Conservation (phyloP, 1,140 invertebrate genomes). For the Druon quercuslanigerum region DNA sequence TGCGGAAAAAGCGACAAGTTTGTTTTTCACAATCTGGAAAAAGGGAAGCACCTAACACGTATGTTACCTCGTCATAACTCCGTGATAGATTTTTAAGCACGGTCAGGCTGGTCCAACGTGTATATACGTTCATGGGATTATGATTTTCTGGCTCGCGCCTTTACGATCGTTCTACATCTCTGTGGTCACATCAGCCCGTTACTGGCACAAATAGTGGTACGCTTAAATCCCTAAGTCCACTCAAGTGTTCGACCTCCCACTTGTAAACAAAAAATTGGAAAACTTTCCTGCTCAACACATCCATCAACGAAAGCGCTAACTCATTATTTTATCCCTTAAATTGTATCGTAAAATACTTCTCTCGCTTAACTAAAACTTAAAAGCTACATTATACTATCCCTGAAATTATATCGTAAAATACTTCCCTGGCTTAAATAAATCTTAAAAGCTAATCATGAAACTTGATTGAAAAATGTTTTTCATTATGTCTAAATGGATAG, state of each 20-base stretch:
- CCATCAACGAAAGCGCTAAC: slow-evolving; percentile 1
- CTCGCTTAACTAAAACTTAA: slow-evolving; percentile 5
- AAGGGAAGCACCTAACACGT: slow-evolving; percentile 17
- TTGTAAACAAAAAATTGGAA: not conserved
- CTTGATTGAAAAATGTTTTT: not conserved
- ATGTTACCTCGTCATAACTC: slow-evolving; percentile 52
- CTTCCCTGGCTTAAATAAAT: slow-evolving; percentile 6
- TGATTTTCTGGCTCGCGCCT: slow-evolving; percentile 64
- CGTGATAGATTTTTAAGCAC: slow-evolving; percentile 62
- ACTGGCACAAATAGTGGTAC: slow-evolving; percentile 34
- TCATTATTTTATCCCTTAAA: not conserved
- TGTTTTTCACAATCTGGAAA: not conserved
- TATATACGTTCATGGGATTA: slow-evolving; percentile 55
- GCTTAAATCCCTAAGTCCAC: slow-evolving; percentile 4
- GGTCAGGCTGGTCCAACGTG: slow-evolving; percentile 45
- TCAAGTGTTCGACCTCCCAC: slow-evolving; percentile 9
- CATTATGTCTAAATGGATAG: not conserved
- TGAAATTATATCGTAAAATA: slow-evolving; percentile 20
- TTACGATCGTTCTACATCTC: slow-evolving; percentile 61
- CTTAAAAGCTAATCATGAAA: not conserved
- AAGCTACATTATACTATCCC: not conserved
- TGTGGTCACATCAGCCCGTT: slow-evolving; percentile 45
- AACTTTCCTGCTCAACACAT: not conserved
- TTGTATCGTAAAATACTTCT: slow-evolving; percentile 17
- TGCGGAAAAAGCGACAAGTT: not conserved